A percentile compares a stretch with the other conserved stretches of the same genome.
These are phyloP conservation scores for Drosophila biarmipes DNA, from an alignment of 1,140 invertebrate species.

Conservation along the genomic window DNA sequence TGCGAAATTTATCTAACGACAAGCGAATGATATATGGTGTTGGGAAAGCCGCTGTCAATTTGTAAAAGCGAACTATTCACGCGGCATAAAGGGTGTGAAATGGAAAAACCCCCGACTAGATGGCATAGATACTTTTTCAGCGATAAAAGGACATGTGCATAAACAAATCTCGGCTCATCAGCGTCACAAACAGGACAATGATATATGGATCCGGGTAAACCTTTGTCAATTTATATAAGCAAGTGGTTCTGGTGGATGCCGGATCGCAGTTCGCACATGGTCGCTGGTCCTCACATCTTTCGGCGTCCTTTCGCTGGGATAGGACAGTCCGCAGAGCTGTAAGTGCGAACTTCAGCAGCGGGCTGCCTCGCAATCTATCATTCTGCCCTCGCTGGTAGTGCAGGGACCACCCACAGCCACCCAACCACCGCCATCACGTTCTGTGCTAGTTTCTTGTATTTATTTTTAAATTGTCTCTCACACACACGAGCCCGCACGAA, in stretches of 20 bases:
- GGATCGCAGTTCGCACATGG: too few species aligned
- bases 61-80: slow-evolving; percentile 31
- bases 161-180: slow-evolving; percentile 65
- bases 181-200: slow-evolving; percentile 64
- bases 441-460: slow-evolving; percentile 80
- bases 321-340: slow-evolving; percentile 16
- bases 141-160: slow-evolving; percentile 46
- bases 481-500: slow-evolving; percentile 19
- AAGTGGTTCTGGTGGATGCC: slow-evolving; percentile 39
- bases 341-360: slow-evolving; percentile 41
- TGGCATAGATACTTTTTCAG: slow-evolving; percentile 21
- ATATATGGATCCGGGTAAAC: slow-evolving; percentile 60
- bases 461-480: slow-evolving; percentile 80
- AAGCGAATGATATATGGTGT: slow-evolving; percentile 22
- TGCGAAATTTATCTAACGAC: slow-evolving; percentile 6
- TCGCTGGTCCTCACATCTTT: slow-evolving; percentile 33
- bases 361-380: slow-evolving; percentile 71
- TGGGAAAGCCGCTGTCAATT: slow-evolving; percentile 22
- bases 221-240: slow-evolving; percentile 71
- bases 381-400: slow-evolving; percentile 60
- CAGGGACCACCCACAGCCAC: slow-evolving; percentile 13
- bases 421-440: slow-evolving; percentile 47
- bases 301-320: slow-evolving; percentile 24
- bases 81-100: slow-evolving; percentile 9
- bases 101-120: slow-evolving; percentile 11